Conservation (phyloP, 2,888 invertebrate species). For the Mantis religiosa region DNA sequence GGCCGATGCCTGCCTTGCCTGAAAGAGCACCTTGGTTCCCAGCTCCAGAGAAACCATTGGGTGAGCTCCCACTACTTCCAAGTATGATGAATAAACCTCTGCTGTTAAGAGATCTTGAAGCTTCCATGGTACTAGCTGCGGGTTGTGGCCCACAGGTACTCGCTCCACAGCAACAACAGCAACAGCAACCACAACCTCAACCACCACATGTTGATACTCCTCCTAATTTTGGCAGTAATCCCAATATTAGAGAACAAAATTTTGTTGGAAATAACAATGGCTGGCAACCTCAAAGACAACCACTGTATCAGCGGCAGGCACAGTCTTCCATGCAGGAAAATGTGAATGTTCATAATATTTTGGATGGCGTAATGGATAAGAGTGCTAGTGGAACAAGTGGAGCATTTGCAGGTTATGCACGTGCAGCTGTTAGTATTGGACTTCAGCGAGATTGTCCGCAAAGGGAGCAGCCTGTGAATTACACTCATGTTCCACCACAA, state of each 20-base stretch:
- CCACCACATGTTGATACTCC: constrained; percentile 23
- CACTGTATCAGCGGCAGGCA: constrained; percentile 50
- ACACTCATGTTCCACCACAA: background rate
- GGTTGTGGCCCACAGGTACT: background rate
- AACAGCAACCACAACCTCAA: background rate
- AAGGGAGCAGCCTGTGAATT: background rate
- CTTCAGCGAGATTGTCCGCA: constrained; percentile 7
- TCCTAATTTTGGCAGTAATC: background rate
- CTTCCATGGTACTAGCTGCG: constrained; percentile 15
- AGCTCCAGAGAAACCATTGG: constrained; percentile 19
- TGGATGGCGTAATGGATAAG: background rate
- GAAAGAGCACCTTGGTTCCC: background rate
- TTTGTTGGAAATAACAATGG: background rate
- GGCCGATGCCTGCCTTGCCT: constrained; percentile 28
- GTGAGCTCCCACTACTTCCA: constrained; percentile 32
- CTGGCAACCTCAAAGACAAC: constrained; percentile 33
- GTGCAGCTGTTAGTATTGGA: constrained; percentile 32
- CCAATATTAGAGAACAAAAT: background rate
- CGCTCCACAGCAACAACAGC: background rate
- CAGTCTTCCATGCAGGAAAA: constrained; percentile 22
- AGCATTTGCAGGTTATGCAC: constrained; percentile 36
- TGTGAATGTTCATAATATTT: constrained; percentile 34
- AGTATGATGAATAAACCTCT: constrained; percentile 26
- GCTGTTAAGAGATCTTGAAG: constrained; percentile 21
- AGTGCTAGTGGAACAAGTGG: constrained; percentile 24